Percentiles rank a stretch among this genome's conserved stretches.
These are phyloP conservation scores for Sceliomorpha sp. DNA, from an alignment of 2,888 invertebrate species.

Conservation along the genomic window DNA sequence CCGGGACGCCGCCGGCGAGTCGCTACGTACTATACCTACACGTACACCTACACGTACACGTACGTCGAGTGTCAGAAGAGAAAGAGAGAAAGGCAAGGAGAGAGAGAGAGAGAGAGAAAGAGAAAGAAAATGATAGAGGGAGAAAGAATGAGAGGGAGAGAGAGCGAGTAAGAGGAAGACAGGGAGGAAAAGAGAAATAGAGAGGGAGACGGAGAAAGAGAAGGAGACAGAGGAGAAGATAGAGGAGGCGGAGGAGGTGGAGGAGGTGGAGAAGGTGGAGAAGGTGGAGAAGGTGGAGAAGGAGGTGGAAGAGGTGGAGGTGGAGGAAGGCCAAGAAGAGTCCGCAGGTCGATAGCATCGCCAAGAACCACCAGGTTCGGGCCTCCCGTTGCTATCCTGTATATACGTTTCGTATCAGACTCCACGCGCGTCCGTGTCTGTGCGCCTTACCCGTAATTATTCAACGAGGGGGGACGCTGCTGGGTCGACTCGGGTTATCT, in stretches of 20 bases:
- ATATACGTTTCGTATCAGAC: constrained; percentile 43
- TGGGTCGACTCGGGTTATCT: constrained; percentile 72
- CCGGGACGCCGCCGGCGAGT: constrained; percentile 56
- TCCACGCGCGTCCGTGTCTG: constrained; percentile 57
- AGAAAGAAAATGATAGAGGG: constrained; percentile 16
- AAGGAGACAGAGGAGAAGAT: constrained; percentile 49
- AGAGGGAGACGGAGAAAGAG: constrained; percentile 38
- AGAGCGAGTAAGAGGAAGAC: constrained; percentile 20
- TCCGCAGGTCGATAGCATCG: constrained; percentile 77
- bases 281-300: constrained; percentile 31
- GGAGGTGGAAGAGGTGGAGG: constrained; percentile 17
- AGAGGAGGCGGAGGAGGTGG: constrained; percentile 40
- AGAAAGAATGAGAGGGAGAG: constrained; percentile 12
- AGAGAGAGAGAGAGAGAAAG: constrained; percentile 39
- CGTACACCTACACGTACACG: no score
- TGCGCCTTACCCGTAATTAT: constrained; percentile 78
- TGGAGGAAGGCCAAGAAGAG: constrained; percentile 69
- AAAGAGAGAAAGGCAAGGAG: constrained; percentile 16
- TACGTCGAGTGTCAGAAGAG: constrained; percentile 43
- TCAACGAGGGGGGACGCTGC: constrained; percentile 73
- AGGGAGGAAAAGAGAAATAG: constrained; percentile 34
- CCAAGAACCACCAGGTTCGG: constrained; percentile 75
- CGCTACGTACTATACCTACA: constrained; percentile 39
- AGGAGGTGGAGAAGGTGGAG: constrained; percentile 47
- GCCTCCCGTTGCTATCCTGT: constrained; percentile 68